Base-by-base conservation (phyloP, 2,113 vertebrate species). In the Condylura cristata region DNA sequence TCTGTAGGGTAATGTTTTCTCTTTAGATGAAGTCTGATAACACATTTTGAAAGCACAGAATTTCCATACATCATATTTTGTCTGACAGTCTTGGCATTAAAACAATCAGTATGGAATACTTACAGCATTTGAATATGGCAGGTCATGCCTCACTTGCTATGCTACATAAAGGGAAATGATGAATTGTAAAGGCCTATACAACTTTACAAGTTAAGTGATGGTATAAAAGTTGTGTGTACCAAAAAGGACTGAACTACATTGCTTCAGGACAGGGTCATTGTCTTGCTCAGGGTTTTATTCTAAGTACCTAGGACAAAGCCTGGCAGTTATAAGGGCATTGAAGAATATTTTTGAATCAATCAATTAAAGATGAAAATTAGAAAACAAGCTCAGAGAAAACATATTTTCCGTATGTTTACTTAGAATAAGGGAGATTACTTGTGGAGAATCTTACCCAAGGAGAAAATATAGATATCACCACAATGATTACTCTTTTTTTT, bases 1-100 rank as follows among this genome's bases (percentile, higher is more conserved):
- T 85, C n/a, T 87, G 65, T 84, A 80, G n/a, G 48, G 60, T 95
- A 94, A 93, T 78, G n/a, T 87, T 93, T 96, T 94, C 71, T 91
- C n/a, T 95, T 95, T 51, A 60, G 28, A 53, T 94, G 56, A 92
- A 81, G 41, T 85, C 94, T 58, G 75, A 80, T 84, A 87, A 68
- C 86, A 86, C 70, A 87, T 41, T 91, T 96, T 94, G 63, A 95
- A 93, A 89, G 37, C 61, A 88, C 24, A 39, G 71, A 84, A 89
- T 96, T 96, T 91, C 75, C 66, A 74, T 91, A 87, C 2, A 84
- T 93, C 75, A 74, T 84, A 58, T 13, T 65, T n/a, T 84, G 22
- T 70, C 83, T 95, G 89, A 71, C 83, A 94, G 10, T 66, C 51
- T 71, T 89, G 70, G 34, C 60, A 58, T 79, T 83, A 79, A 96